A percentile compares a stretch with the other conserved stretches of the same genome.
These are phyloP conservation scores for Myrmecobius fasciatus DNA, from an alignment of 2,113 vertebrate species.

Conservation along the genomic window DNA sequence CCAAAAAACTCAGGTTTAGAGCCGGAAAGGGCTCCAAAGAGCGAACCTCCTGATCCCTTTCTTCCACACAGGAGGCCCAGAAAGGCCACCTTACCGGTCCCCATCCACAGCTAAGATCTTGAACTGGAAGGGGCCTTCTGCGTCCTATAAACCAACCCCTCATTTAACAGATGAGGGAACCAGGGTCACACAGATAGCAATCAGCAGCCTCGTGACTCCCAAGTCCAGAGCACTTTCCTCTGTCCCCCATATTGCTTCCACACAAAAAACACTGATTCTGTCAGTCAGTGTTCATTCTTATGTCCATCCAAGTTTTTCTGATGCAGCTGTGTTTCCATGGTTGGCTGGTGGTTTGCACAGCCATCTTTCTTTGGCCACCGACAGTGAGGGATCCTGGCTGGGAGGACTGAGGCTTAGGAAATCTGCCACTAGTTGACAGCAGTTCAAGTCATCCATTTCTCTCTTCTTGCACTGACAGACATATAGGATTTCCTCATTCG, in stretches of 20 bases:
- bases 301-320: neutral
- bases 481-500: neutral
- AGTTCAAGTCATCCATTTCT: neutral
- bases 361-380: neutral
- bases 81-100: neutral
- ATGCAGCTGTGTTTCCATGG: neutral
- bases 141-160: neutral
- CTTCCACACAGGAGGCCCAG: neutral
- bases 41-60: too few relatives aligned
- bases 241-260: neutral
- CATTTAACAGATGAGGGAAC: constrained; percentile 6
- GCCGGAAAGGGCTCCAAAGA: neutral
- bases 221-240: neutral
- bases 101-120: neutral
- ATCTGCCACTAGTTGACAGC: neutral
- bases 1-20: neutral
- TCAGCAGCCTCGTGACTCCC: neutral
- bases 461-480: neutral
- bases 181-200: neutral
- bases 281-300: neutral
- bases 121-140: neutral
- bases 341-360: neutral
- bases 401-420: neutral
- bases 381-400: neutral
- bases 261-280: neutral